Evolutionary conservation across 2,113 vertebrate genomes (phyloP).

Genomic region (Proterorhinus semilunaris): DNA sequence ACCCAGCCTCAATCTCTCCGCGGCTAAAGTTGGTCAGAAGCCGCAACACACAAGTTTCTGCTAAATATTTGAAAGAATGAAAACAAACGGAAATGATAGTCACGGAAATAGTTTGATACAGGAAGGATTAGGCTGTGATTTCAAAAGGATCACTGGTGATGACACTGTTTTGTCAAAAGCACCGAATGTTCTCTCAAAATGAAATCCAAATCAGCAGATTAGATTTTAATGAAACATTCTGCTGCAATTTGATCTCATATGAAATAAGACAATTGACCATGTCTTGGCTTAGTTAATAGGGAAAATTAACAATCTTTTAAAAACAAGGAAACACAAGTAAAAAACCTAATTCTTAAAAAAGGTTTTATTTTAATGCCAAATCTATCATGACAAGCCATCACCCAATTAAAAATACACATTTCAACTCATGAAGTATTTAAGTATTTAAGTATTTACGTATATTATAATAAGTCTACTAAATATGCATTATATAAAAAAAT

Average conservation of each 20-base stretch:
- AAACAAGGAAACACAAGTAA: too few relatives aligned
- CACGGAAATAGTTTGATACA: not conserved
- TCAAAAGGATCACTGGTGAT: not conserved
- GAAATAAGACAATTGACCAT: not conserved
- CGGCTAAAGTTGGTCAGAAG: too few relatives aligned
- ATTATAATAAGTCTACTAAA: too few relatives aligned
- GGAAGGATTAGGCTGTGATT: not conserved
- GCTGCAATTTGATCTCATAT: not conserved
- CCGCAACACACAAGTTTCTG: not conserved
- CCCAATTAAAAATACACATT: too few relatives aligned
- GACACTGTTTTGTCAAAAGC: not conserved
- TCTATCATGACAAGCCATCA: too few relatives aligned
- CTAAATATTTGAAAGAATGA: not conserved
- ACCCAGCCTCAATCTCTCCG: too few relatives aligned
- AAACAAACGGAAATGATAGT: not conserved
- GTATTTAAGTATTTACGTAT: too few relatives aligned
- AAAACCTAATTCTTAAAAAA: too few relatives aligned
- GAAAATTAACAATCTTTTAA: not conserved
- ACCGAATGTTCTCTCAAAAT: slow-evolving; percentile 1
- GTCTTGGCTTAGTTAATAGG: not conserved
- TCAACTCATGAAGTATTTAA: too few relatives aligned
- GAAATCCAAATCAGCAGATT: not conserved
- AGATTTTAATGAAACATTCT: not conserved
- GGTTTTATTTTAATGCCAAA: too few relatives aligned
- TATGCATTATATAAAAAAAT: too few relatives aligned